Evolutionary conservation across 2,113 vertebrate genomes (phyloP), one percentile per base, ranked within the genome.

Genomic region (Lagopus leucura): DNA sequence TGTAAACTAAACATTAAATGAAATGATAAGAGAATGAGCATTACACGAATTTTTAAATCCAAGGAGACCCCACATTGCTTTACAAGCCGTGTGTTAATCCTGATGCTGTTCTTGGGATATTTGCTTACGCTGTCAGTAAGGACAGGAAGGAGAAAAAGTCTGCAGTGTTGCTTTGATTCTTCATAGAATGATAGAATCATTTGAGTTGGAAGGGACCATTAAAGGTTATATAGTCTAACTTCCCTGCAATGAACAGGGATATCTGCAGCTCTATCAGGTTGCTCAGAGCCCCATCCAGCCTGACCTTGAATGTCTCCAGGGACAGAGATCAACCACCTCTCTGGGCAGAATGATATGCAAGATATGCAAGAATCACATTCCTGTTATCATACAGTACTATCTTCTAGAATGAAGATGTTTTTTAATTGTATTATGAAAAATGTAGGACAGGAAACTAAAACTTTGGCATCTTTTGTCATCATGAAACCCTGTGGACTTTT

Each of bases 391-490:
- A 30, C 18, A 10, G 4, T 13, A 42, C 5, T n/a, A 11, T 54
- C 42, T 72, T 88, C 78, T 61, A 77, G 64, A 80, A 86, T 7
- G 25, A 64, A 13, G 3, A 11, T 10, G 16, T 2, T 76, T 80
- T 90, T 38, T 38, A 87, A 61, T 21, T 70, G 11, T 24, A 16
- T 57, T 75, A 66, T 32, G n/a, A 76, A 45, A 80, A 38, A 34
- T 15, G 61, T 19, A 43, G 76, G 17, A 63, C 18, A 92, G 71
- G 81, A 77, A 79, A 36, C 20, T 48, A 87, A 71, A 13, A 61
- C 47, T 78, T 71, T 48, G 78, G 45, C 36, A 88, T 24, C 52
- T 67, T 60, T 54, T 95, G 55, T 74, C 42, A 60, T 8, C 52
- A 12, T 0, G 3, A 70, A 77, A 75, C 61, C 34, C 8, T 63